These are phyloP conservation scores for Pycnomerus fuliginosus DNA, from an alignment of 2,888 invertebrate species.

Conservation along the genomic window DNA sequence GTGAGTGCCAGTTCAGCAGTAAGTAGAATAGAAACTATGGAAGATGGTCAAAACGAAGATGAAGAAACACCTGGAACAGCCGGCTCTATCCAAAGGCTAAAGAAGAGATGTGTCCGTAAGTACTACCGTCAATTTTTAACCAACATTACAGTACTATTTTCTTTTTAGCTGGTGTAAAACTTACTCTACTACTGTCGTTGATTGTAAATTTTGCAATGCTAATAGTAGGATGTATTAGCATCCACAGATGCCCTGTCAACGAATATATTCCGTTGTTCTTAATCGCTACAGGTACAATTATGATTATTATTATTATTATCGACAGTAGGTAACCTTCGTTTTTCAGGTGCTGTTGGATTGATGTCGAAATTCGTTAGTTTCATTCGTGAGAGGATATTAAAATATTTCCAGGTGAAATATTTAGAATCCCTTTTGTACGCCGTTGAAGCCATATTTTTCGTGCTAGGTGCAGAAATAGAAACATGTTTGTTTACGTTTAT, in stretches of 20 bases:
- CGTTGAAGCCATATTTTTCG: conserved; percentile 36
- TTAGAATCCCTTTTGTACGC: conserved; percentile 38
- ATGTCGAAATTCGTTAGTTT: conserved; percentile 37
- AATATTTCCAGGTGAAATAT: conserved; percentile 24
- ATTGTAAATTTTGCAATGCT: conserved; percentile 39
- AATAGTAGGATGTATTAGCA: conserved; percentile 38
- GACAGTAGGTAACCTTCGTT: not conserved
- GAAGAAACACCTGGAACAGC: too few relatives aligned
- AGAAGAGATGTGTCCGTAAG: too few relatives aligned
- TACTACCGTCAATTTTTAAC: too few relatives aligned
- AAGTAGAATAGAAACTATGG: too few relatives aligned
- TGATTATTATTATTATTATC: not conserved
- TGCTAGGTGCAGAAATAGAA: conserved; percentile 33
- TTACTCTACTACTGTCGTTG: conserved; percentile 35
- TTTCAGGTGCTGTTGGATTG: conserved; percentile 37
- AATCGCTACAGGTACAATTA: conserved; percentile 39
- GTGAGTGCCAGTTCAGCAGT: too few relatives aligned
- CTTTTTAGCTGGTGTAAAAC: conserved; percentile 41
- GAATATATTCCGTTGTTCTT: conserved; percentile 44
- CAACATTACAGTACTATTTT: too few relatives aligned
- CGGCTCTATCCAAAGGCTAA: too few relatives aligned
- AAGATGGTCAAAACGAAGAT: too few relatives aligned
- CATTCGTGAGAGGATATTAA: conserved; percentile 27
- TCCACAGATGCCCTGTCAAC: conserved; percentile 41
- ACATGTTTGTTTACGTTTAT: not conserved